Base-by-base conservation (phyloP, 1,140 invertebrate genomes). In the Ooceraea biroi region DNA sequence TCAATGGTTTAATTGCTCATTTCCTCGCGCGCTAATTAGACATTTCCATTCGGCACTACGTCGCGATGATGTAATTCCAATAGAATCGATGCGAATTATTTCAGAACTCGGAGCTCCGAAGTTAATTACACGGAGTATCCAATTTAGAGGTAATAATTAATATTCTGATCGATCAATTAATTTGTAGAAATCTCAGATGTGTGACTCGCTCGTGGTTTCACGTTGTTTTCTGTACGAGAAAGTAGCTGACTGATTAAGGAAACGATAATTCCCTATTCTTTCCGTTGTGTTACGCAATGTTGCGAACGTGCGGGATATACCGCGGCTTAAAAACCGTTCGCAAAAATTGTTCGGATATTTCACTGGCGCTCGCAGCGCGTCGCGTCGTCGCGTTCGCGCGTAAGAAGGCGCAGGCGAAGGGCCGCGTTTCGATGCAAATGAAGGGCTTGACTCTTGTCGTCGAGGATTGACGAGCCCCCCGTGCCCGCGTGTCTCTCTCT, bases 361-460 rank as follows among this genome's bases (percentile, higher is more conserved):
- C 36, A 36, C 36, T 3, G 36, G 36, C 36, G 36, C 36, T 36
- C 76, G 17, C 36, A 57, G 55, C 7, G n/a, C n/a, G n/a, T 36
- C 36, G 76, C 50, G 30, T 78, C 74, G 36, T 44, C 30, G 76
- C 5, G 17, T 74, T 58, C 22, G 5, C 19, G 48, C 17, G 46
- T 72, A 72, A 71, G 41, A 0, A 66, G 41, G 66, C n/a, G 27
- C 46, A 57, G 66, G 72, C 46, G 57, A 74, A 90, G 89, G 87
- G 77, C 61, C 84, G 84, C 85, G 93, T 94, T 92, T 92, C 90
- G 85, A 94, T 94, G 93, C 93, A 94, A 94, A 94, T 94, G 90
- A 94, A 93, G 91, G 88, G 88, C 91, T 91, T 91, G 89, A 90
- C 90, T 87, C 80, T 86, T 84, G 52, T 25, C 66, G 27, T 30